Evolutionary conservation across 2,797 vertebrate genomes (phyloP).

Genomic region (Typhlichthys subterraneus): DNA sequence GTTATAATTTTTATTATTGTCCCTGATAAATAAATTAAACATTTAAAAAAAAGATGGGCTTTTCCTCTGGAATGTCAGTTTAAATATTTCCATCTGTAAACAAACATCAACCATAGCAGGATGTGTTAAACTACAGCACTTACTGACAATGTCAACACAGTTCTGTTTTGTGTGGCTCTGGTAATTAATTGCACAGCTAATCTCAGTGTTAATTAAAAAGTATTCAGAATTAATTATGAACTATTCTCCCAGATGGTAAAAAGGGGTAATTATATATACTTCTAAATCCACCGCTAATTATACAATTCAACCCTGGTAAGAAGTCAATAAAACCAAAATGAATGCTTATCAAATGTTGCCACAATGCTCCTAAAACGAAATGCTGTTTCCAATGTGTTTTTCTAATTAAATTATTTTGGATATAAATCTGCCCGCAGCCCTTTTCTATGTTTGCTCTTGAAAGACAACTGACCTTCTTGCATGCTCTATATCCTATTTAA

Average conservation of each 20-base stretch:
- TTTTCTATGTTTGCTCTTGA: constrained; percentile 19
- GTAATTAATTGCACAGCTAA: constrained; percentile 61
- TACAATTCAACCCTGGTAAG: constrained; percentile 42
- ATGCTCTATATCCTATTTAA: constrained; percentile 49
- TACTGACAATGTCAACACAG: constrained; percentile 22
- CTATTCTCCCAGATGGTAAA: constrained; percentile 45
- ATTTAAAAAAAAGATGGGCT: background rate
- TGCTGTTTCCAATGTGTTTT: background rate
- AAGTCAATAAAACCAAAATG: constrained; percentile 35
- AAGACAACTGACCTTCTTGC: constrained; percentile 37
- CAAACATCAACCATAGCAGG: background rate
- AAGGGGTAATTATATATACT: constrained; percentile 53
- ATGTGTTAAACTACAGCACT: constrained; percentile 14
- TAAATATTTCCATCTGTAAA: background rate
- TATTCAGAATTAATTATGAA: constrained; percentile 64
- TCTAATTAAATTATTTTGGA: constrained; percentile 9
- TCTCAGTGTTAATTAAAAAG: constrained; percentile 53
- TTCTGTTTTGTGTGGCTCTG: constrained; percentile 36
- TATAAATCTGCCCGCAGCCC: constrained; percentile 7
- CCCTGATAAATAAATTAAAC: no score
- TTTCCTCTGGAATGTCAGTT: background rate
- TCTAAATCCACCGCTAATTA: constrained; percentile 51
- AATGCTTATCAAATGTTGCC: constrained; percentile 26
- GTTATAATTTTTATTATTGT: no score
- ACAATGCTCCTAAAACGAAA: constrained; percentile 15